A percentile compares a stretch with the other conserved stretches of the same genome.
phyloP scores from a whole-genome alignment of 2,113 vertebrate genomes.

The Orycteropus afer region DNA sequence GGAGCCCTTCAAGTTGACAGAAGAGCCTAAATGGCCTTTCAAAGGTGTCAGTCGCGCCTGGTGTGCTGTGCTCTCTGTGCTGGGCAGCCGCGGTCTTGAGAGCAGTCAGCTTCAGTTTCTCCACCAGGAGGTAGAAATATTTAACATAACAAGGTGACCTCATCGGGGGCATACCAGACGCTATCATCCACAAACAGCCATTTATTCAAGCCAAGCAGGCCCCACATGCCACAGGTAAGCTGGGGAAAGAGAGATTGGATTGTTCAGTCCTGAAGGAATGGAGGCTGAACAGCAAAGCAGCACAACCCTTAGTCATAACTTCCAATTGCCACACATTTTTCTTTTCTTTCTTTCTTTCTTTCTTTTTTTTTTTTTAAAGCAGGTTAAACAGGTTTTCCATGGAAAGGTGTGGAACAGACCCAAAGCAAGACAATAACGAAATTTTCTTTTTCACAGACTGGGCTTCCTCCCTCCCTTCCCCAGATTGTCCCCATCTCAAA shows the following conservation, averaged over 20 bases:
- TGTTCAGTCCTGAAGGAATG: conserved; percentile 69
- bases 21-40: not conserved
- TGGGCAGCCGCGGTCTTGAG: conserved; percentile 53
- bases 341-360: too few species aligned
- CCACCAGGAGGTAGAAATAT: conserved; percentile 72
- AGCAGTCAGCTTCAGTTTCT: conserved; percentile 55
- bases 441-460: conserved; percentile 48
- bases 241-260: conserved; percentile 79
- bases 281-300: conserved; percentile 59
- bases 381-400: conserved; percentile 74
- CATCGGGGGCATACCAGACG: conserved; percentile 70
- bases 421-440: conserved; percentile 66
- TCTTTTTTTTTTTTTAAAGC: conserved; percentile 57
- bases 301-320: conserved; percentile 76
- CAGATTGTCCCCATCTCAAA: not conserved
- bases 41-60: not conserved
- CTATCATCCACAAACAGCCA: conserved; percentile 76
- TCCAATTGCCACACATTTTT: conserved; percentile 51
- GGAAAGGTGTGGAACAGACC: conserved; percentile 69
- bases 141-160: conserved; percentile 80
- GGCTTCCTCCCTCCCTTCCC: not conserved
- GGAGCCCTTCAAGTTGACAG: not conserved
- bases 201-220: conserved; percentile 61
- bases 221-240: conserved; percentile 76
- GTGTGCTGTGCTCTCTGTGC: conserved; percentile 12